These are phyloP conservation scores for Rhingia rostrata DNA, from an alignment of 2,888 invertebrate genomes.

Conservation along the genomic window DNA sequence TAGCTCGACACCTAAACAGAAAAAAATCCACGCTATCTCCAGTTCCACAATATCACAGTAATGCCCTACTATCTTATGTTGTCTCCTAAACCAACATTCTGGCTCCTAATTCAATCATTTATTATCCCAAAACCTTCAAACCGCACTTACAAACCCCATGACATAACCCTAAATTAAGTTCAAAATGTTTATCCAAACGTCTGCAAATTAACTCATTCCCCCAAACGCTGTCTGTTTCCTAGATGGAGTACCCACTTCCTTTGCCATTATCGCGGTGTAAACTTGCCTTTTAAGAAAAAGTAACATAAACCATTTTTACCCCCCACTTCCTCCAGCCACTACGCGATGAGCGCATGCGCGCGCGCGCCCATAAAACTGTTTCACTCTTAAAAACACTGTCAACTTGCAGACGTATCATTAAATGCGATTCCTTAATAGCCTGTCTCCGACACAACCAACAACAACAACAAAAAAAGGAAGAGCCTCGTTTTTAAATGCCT, in stretches of 20 bases:
- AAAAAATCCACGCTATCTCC: too few species aligned
- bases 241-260: conserved; percentile 40
- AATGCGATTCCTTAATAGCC: conserved; percentile 68
- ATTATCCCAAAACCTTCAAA: too few species aligned
- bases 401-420: conserved; percentile 67
- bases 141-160: not conserved
- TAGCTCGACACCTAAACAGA: too few species aligned
- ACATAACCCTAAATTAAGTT: not conserved
- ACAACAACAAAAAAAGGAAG: conserved; percentile 25
- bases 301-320: conserved; percentile 47
- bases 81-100: too few species aligned
- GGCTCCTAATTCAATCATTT: too few species aligned
- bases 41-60: too few species aligned
- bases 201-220: conserved; percentile 33
- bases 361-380: conserved; percentile 41
- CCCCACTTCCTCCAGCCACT: not conserved
- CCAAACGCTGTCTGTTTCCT: conserved; percentile 13
- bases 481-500: conserved; percentile 55
- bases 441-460: conserved; percentile 50
- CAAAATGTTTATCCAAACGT: conserved; percentile 7
- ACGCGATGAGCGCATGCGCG: not conserved
- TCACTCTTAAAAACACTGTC: conserved; percentile 60
- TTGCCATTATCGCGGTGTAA: conserved; percentile 49
- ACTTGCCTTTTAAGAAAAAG: conserved; percentile 31
- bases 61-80: too few species aligned